A percentile compares a stretch with the other conserved stretches of the same genome.
phyloP scores from a whole-genome alignment of 2,888 invertebrate species.

The Heliconius erato region DNA sequence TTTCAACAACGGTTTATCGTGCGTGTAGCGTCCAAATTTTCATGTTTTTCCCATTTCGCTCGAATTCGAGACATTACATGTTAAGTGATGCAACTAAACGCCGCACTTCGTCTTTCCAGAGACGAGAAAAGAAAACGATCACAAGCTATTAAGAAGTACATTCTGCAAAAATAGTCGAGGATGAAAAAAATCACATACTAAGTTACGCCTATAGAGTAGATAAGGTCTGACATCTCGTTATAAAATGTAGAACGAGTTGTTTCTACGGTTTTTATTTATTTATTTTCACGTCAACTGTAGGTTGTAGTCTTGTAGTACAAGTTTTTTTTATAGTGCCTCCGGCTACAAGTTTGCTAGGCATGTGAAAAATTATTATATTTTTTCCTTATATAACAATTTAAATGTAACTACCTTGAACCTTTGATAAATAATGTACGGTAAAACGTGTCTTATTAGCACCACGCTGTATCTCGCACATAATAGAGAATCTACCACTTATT shows the following conservation, averaged over 20 bases:
- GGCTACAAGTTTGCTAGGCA: not conserved
- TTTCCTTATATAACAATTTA: not conserved
- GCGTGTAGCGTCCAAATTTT: too few relatives aligned
- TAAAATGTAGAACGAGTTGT: constrained; percentile 17
- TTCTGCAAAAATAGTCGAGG: not conserved
- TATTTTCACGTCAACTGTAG: constrained; percentile 6
- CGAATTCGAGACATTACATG: not conserved
- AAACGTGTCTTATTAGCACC: too few relatives aligned
- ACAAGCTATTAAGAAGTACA: not conserved
- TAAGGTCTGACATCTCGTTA: constrained; percentile 15
- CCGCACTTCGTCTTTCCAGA: not conserved
- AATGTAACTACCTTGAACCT: not conserved
- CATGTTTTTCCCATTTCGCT: too few relatives aligned
- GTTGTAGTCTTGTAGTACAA: not conserved
- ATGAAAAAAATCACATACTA: not conserved
- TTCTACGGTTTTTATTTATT: constrained; percentile 18
- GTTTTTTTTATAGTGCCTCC: not conserved
- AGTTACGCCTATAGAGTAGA: not conserved
- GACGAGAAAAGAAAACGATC: not conserved
- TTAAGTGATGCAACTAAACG: not conserved
- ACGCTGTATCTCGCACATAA: too few relatives aligned
- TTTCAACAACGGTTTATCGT: too few relatives aligned
- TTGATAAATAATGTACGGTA: too few relatives aligned
- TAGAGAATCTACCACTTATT: too few relatives aligned
- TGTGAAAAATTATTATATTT: not conserved